These are phyloP conservation scores for Ooceraea biroi DNA, from an alignment of 1,140 invertebrate genomes.

Conservation along the genomic window DNA sequence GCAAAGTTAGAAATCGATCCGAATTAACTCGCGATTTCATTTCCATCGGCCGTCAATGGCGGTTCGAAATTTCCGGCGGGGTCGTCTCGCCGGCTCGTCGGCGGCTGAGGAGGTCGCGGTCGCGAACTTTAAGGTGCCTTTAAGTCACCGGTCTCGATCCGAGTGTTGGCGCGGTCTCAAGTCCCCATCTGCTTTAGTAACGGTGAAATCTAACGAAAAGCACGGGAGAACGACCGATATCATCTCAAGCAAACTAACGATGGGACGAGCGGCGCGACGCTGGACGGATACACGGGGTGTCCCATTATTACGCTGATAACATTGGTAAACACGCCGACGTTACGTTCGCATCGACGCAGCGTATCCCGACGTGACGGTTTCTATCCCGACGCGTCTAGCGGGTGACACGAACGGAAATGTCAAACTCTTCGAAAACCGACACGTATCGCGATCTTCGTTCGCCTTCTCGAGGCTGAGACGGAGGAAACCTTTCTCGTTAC, in stretches of 20 bases:
- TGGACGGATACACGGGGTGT: constrained; percentile 76
- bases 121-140: constrained; percentile 79
- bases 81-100: constrained; percentile 17
- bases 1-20: constrained; percentile 70
- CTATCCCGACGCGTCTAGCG: constrained; percentile 68
- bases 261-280: constrained; percentile 71
- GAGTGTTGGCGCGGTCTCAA: constrained; percentile 84
- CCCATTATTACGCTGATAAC: constrained; percentile 76
- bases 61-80: constrained; percentile 67
- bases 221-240: constrained; percentile 79
- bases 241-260: constrained; percentile 82
- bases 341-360: constrained; percentile 51
- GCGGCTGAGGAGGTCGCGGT: constrained; percentile 18
- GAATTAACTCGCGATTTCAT: constrained; percentile 74
- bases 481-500: not conserved
- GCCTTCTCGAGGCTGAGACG: not conserved
- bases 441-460: constrained; percentile 28
- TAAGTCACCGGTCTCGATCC: constrained; percentile 80
- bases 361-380: constrained; percentile 52
- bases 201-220: constrained; percentile 83
- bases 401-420: constrained; percentile 71
- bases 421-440: constrained; percentile 7
- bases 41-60: constrained; percentile 63
- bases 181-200: constrained; percentile 82
- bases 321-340: constrained; percentile 74